Evolutionary conservation across 2,113 vertebrate genomes (phyloP).

Genomic region (Epinephelus moara): DNA sequence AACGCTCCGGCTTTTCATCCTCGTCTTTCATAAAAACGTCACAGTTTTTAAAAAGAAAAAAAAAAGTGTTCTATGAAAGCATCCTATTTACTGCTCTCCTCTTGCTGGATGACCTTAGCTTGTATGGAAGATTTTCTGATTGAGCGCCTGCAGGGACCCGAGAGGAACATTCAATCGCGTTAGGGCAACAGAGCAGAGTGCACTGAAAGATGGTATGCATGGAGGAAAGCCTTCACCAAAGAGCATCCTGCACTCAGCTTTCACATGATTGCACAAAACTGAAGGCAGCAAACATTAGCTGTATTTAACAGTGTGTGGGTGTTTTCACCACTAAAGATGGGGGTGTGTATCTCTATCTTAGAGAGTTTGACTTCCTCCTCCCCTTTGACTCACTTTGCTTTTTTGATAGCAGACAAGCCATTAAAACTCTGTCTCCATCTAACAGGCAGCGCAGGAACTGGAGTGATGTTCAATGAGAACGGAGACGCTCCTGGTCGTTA

Average conservation of each 20-base stretch:
- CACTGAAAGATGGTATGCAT: constrained; percentile 62
- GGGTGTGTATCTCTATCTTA: neutral
- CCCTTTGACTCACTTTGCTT: neutral
- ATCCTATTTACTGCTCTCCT: constrained; percentile 71
- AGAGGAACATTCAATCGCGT: constrained; percentile 75
- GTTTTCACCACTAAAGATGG: constrained; percentile 38
- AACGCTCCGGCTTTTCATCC: constrained; percentile 65
- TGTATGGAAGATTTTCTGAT: constrained; percentile 71
- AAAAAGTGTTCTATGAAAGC: constrained; percentile 74
- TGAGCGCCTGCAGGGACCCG: constrained; percentile 77
- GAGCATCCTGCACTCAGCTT: constrained; percentile 76
- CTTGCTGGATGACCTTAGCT: constrained; percentile 66
- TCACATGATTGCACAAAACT: constrained; percentile 68
- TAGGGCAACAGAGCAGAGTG: constrained; percentile 77
- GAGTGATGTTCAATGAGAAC: constrained; percentile 92
- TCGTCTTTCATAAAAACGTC: constrained; percentile 63
- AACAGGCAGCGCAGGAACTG: constrained; percentile 84
- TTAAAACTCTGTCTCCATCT: constrained; percentile 35
- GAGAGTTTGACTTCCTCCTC: neutral
- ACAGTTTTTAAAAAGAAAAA: constrained; percentile 57
- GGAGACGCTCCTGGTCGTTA: constrained; percentile 93
- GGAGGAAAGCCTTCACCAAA: constrained; percentile 67
- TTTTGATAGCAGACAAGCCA: neutral
- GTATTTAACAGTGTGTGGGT: constrained; percentile 55
- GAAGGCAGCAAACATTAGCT: constrained; percentile 61